Conservation (phyloP, 1,140 invertebrate species). For the Pseudomyrmex dendroicus region DNA sequence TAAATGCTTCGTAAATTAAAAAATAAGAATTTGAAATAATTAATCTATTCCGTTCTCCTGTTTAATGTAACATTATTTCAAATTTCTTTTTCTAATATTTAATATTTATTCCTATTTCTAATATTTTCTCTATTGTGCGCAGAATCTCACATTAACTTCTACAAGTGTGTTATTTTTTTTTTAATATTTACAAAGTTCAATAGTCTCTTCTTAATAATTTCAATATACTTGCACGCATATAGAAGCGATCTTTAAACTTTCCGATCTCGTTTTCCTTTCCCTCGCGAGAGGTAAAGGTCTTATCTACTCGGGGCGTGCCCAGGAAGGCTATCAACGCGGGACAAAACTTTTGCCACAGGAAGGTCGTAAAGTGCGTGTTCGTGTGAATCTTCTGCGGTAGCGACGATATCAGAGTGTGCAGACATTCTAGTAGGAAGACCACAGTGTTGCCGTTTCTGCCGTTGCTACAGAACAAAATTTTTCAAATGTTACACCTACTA, state of each 20-base stretch:
- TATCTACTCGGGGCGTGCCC: constrained; percentile 91
- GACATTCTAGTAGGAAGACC: constrained; percentile 93
- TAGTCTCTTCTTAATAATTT: no score
- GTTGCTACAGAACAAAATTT: constrained; percentile 82
- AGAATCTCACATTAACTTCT: no score
- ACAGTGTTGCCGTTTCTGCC: constrained; percentile 88
- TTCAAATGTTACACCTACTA: constrained; percentile 73
- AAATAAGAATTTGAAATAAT: no score
- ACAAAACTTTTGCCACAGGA: constrained; percentile 96
- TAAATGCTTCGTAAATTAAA: no score
- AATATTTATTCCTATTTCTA: no score
- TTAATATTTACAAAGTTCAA: no score
- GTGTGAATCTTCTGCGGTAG: constrained; percentile 92
- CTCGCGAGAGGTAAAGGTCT: constrained; percentile 89
- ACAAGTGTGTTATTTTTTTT: no score
- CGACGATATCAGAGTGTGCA: constrained; percentile 93
- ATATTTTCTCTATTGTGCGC: no score
- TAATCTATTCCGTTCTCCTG: no score
- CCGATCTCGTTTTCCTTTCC: constrained; percentile 87
- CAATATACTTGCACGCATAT: no score
- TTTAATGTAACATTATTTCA: no score
- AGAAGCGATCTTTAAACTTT: neutral
- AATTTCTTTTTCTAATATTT: no score
- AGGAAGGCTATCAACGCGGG: constrained; percentile 94
- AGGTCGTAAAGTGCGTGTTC: constrained; percentile 93